A percentile compares a stretch with the other conserved stretches of the same genome.
Conservation (phyloP, 2,113 vertebrate genomes). For the Motacilla alba region DNA sequence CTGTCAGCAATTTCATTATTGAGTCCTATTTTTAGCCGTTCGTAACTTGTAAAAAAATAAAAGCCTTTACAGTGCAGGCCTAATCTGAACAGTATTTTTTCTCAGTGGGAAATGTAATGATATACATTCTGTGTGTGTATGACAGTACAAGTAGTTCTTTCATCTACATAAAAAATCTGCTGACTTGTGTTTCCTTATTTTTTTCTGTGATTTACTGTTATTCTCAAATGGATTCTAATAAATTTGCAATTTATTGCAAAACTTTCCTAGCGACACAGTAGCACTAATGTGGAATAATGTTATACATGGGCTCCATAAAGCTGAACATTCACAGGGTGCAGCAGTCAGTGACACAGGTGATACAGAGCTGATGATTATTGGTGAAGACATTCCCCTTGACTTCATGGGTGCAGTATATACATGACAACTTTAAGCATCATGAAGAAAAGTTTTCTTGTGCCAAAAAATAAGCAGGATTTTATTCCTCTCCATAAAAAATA, state of each 20-base stretch:
- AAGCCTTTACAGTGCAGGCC: background rate
- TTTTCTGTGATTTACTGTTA: conserved; percentile 9
- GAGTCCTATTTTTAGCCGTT: conserved; percentile 17
- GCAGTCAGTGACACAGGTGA: background rate
- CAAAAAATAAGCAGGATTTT: background rate
- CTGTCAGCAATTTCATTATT: conserved; percentile 50
- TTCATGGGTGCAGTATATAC: background rate
- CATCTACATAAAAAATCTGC: conserved; percentile 15
- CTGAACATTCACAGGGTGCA: background rate
- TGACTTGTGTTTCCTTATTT: background rate
- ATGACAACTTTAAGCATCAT: background rate
- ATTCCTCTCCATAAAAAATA: background rate
- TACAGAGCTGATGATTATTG: background rate
- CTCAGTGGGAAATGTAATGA: background rate
- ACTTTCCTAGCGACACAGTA: background rate
- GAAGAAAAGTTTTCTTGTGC: background rate
- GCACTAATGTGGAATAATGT: background rate
- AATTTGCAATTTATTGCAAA: background rate
- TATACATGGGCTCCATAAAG: background rate
- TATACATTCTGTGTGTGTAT: background rate
- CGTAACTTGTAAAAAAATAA: background rate
- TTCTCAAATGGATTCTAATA: background rate
- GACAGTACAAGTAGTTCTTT: background rate
- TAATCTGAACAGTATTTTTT: background rate
- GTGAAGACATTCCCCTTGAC: background rate